Evolutionary conservation across 2,888 invertebrate species (phyloP), one percentile per base, ranked within the genome.

Genomic region (Trachelus troglodyta): DNA sequence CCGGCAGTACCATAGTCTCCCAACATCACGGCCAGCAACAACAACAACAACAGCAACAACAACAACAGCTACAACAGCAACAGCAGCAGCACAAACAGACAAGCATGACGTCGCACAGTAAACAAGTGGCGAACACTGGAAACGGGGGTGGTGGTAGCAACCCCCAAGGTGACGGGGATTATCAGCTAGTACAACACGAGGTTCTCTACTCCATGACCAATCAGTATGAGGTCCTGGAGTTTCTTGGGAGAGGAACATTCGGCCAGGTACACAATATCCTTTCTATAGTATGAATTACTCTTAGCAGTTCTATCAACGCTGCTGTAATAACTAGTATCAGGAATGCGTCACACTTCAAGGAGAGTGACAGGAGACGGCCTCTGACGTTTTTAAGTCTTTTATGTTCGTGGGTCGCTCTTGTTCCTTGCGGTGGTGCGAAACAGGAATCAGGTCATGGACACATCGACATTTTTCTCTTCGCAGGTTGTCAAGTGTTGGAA

Each of bases 401-500:
- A 56, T 56, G 23, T 56, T 56, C 56, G 23, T 56, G 6, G 56
- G 23, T 56, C 37, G 34, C 15, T 78, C 34, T 73, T 30, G 31
- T n/a, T 37, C 71, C 69, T 77, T 4, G 56, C 4, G 15, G 9
- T 23, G 37, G 31, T 31, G 15, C 15, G 34, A 3, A 11, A 3
- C 33, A 33, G 76, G 4, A 69, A 34, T 35, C 33, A 15, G 30
- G 23, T 75, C 35, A 37, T 69, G 69, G 31, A 34, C 12, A 74
- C n/a, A 34, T n/a, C 34, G 35, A 40, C 68, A 31, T 69, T 78
- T 76, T 73, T 79, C 37, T 73, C 30, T 74, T 86, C 85, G 23
- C 95, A 98, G 94, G 99, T 99, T 91, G 99, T 99, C 91, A 99
- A 99, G 94, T 99, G 99, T 93, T 99, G 99, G 99, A 99, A 99